Conservation (phyloP, 53 echinoderm and acorn worm species). For the Holothuria leucospilota region DNA sequence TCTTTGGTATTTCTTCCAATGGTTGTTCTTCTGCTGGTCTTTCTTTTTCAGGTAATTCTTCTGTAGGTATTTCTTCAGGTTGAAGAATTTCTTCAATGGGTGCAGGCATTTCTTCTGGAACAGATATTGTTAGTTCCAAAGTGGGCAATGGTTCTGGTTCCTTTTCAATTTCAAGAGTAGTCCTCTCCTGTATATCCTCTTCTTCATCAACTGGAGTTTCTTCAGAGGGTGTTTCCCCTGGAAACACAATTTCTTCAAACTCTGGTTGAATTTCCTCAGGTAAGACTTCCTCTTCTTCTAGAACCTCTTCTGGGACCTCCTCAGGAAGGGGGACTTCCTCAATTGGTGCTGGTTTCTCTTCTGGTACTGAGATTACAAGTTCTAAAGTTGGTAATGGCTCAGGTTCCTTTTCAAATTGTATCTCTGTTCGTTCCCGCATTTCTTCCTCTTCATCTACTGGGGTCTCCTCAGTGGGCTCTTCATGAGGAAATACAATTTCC, state of each 20-base stretch:
- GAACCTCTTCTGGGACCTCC: conserved; percentile 11
- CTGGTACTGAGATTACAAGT: conserved; percentile 33
- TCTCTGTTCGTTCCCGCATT: conserved; percentile 26
- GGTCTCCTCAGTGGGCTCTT: conserved; percentile 34
- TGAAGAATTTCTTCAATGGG: conserved; percentile 58
- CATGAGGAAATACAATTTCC: conserved; percentile 58
- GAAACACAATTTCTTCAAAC: conserved; percentile 50
- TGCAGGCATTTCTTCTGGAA: conserved; percentile 35
- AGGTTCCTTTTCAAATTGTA: conserved; percentile 33
- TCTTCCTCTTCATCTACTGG: conserved; percentile 10
- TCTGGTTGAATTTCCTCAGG: conserved; percentile 20
- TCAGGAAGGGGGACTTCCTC: conserved; percentile 19
- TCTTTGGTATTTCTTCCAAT: not conserved
- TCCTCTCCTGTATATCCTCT: conserved; percentile 11
- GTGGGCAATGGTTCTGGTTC: conserved; percentile 31
- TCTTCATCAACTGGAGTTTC: conserved; percentile 36
- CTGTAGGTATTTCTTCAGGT: conserved; percentile 36
- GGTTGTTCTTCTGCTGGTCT: conserved; percentile 36
- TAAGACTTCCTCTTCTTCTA: conserved; percentile 49
- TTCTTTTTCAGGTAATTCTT: not conserved
- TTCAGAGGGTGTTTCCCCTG: conserved; percentile 19
- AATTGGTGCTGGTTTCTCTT: conserved; percentile 36
- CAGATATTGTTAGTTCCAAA: conserved; percentile 38
- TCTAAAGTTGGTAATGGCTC: conserved; percentile 44
- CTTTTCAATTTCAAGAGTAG: conserved; percentile 51